Base-by-base conservation (phyloP, 1,140 invertebrate species). In the Pinna nobilis region DNA sequence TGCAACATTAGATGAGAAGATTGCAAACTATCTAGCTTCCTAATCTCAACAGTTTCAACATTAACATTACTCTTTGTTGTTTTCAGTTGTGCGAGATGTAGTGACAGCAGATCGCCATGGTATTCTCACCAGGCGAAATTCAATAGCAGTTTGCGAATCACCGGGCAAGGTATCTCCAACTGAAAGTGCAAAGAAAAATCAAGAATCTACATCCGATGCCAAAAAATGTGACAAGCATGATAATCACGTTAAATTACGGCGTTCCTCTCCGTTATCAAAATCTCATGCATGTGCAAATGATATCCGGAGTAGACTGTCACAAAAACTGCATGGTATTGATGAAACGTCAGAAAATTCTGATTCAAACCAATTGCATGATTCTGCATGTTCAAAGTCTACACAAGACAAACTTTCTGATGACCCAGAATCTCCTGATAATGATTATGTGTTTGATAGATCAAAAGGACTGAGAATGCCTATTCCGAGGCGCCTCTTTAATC, bases 141-240 rank as follows among this genome's bases (percentile, higher is more conserved):
- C 87, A 44, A 89, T 89, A 55, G 88, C 82, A 64, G 84, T 89
- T 23, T 89, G 87, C 70, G 87, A 89, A 59, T 85, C 85, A 7
- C 84, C 86, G 23, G 47, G 69, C 65, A 66, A 69, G 69, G 64
- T 55, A 15, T 66, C 72, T 28, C n/a, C 55, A 25, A 61, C 53
- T 49, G 47, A 35, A 65, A 70, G 69, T 47, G 73, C 76, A 35
- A 68, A 60, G 55, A 13, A 50, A 20, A 66, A 41, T 28, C 70
- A 67, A 44, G 69, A 78, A 71, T 63, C 70, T 35, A 68, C 76
- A 30, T 63, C 30, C 15, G 59, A 63, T 41, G 35, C 68, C 47
- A 39, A 33, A 3, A 63, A 73, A 3, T 63, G 51, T 70, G 20
- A 65, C 28, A 20, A 50, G 76, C 67, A 70, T 72, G 69, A 67